These are phyloP conservation scores for Hyphantria cunea DNA, from an alignment of 1,140 invertebrate species.

Conservation along the genomic window DNA sequence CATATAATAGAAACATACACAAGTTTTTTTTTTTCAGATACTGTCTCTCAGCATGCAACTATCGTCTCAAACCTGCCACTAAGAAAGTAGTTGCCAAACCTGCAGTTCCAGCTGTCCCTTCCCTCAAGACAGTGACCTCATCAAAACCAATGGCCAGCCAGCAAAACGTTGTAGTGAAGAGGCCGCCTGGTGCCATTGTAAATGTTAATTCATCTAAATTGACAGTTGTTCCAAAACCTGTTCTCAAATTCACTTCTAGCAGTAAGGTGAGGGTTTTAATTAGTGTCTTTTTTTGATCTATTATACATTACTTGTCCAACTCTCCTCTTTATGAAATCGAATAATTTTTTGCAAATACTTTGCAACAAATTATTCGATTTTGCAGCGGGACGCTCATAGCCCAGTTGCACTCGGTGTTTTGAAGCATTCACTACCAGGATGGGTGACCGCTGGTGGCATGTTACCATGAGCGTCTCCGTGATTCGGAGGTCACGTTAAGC, in stretches of 20 bases:
- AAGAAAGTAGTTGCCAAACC: constrained; percentile 78
- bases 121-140: constrained; percentile 72
- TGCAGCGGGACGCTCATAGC: too few relatives aligned
- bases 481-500: too few relatives aligned
- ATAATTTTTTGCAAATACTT: too few relatives aligned
- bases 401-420: too few relatives aligned
- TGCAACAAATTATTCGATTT: too few relatives aligned
- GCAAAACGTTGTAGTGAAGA: constrained; percentile 81
- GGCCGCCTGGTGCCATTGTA: constrained; percentile 81
- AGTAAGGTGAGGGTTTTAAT: constrained; percentile 65
- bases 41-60: constrained; percentile 75
- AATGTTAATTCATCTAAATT: constrained; percentile 86
- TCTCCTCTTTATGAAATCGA: too few relatives aligned
- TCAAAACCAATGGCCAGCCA: constrained; percentile 48
- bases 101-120: constrained; percentile 66
- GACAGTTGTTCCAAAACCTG: constrained; percentile 87
- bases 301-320: too few relatives aligned
- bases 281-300: constrained; percentile 9
- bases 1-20: too few relatives aligned
- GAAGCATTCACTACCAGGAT: too few relatives aligned
- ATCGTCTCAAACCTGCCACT: constrained; percentile 75
- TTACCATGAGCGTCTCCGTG: too few relatives aligned
- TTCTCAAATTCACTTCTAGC: constrained; percentile 86
- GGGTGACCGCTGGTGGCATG: too few relatives aligned
- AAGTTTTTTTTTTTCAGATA: constrained; percentile 61